Conservation (phyloP, 2,888 invertebrate genomes). For the Pharmacophagus antenor region DNA sequence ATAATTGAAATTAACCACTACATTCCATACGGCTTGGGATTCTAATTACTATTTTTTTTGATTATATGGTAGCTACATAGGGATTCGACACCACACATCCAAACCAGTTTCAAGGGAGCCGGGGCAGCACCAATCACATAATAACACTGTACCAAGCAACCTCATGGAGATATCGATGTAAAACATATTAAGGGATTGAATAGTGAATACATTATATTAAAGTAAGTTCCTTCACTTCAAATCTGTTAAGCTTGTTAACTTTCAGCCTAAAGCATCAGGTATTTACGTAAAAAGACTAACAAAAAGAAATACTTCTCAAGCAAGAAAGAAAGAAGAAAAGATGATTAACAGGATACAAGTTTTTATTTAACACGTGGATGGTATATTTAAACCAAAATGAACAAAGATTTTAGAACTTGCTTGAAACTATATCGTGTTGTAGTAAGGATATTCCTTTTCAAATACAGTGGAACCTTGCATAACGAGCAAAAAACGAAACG, state of each 20-base stretch:
- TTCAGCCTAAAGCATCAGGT: no score
- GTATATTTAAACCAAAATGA: no score
- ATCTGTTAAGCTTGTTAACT: background rate
- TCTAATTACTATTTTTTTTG: slow-evolving; percentile 51
- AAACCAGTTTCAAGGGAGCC: slow-evolving; percentile 60
- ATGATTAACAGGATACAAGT: no score
- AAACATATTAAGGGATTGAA: slow-evolving; percentile 5
- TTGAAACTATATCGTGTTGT: no score
- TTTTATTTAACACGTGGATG: no score
- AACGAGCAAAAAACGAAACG: no score
- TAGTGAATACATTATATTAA: background rate
- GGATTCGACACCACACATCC: slow-evolving; percentile 67
- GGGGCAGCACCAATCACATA: slow-evolving; percentile 81
- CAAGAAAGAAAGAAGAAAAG: no score
- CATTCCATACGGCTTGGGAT: slow-evolving; percentile 57
- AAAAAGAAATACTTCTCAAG: no score
- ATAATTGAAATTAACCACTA: slow-evolving; percentile 55
- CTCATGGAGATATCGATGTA: slow-evolving; percentile 57
- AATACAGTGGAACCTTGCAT: no score
- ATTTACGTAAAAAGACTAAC: no score
- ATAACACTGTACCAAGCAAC: slow-evolving; percentile 66
- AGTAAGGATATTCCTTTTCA: no score
- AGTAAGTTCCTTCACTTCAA: background rate
- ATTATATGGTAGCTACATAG: slow-evolving; percentile 55
- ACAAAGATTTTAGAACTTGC: no score